Base-by-base conservation (phyloP, 2,797 vertebrate species). In the Microctenopoma steveboyesi region DNA sequence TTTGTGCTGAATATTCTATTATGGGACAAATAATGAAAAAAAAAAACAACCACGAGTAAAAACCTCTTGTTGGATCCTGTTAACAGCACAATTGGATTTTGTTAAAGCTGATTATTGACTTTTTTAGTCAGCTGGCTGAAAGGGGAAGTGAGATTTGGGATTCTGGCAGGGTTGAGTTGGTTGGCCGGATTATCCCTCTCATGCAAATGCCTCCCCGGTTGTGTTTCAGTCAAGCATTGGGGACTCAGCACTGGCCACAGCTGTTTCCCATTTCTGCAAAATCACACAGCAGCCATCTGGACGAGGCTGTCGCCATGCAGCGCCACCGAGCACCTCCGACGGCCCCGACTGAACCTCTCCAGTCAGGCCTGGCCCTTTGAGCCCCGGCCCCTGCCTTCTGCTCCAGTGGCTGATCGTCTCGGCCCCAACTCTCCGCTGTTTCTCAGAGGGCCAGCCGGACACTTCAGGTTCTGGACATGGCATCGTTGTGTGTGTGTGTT, bases 61-160 rank as follows among this genome's bases (percentile, higher is more conserved):
- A 39, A 54, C 58, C 18, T 62, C 28, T 60, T 66, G 64, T 72
- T 72, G 74, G 68, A 64, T 72, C 45, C 45, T 40, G 35, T 71
- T 35, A 60, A 57, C 40, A 57, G 55, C 54, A 53, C 61, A 45
- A 16, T 12, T 78, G 70, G 65, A 74, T 60, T 52, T 66, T 51
- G 58, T 60, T 40, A 55, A 72, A 59, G 78, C n/a, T 85, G 67
- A 47, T 69, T 82, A 70, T 84, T 82, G 69, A 87, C 72, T 61
- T 61, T 79, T 78, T 90, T 45, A 72, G 81, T 86, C 76, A 68
- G 55, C 55, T 78, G 80, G 54, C 72, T 77, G 76, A 92, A 92
- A 93, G 89, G 69, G 71, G 96, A 98, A 98, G 95, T 97, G 97
- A 98, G 95, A 95, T 93, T 86, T 93, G 94, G 89, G 94, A 97